These are phyloP conservation scores for Aethina tumida DNA, from an alignment of 1,140 invertebrate genomes.

Conservation along the genomic window DNA sequence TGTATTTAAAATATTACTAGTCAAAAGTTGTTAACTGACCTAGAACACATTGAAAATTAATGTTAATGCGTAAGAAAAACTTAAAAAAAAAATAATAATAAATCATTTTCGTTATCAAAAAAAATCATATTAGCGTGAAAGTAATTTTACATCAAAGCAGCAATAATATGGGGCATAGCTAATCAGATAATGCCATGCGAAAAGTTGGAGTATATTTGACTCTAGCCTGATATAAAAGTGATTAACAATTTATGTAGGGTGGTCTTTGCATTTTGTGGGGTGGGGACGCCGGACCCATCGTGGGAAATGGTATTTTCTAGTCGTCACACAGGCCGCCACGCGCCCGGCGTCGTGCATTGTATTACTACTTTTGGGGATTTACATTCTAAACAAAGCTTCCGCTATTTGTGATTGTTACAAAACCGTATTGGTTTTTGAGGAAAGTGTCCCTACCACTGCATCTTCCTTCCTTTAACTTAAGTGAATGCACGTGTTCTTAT, in stretches of 20 bases:
- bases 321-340: constrained; percentile 29
- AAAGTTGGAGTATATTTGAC: constrained; percentile 14
- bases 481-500: no score
- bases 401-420: constrained; percentile 11
- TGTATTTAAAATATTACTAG: no score
- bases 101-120: no score
- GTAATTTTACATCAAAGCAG: no score
- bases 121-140: no score
- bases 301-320: constrained; percentile 27
- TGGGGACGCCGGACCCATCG: constrained; percentile 9
- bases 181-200: no score
- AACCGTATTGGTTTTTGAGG: neutral
- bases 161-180: no score
- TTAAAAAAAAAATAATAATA: no score
- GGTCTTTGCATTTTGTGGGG: constrained; percentile 5
- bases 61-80: no score
- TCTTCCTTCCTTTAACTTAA: no score
- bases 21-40: no score
- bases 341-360: constrained; percentile 16
- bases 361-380: constrained; percentile 11
- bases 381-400: constrained; percentile 10
- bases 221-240: constrained; percentile 22
- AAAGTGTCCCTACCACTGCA: neutral
- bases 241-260: constrained; percentile 22
- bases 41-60: no score